Evolutionary conservation across 2,113 vertebrate species (phyloP), one percentile per base, ranked within the genome.

Genomic region (Oreochromis niloticus): DNA sequence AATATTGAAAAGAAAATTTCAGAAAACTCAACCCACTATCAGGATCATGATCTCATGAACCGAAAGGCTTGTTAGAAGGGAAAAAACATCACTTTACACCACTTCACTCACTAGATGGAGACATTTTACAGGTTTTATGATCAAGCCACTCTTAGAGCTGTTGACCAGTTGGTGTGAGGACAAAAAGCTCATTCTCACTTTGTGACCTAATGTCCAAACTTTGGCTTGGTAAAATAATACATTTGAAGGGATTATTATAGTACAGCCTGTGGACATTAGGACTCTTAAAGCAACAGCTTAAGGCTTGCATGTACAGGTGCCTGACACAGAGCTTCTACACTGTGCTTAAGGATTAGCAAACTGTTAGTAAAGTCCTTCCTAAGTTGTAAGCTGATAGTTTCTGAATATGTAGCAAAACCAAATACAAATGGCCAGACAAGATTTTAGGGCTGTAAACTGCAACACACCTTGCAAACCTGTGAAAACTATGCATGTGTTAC

Each of bases 21-120:
- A 0, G 13, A 46, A 54, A 78, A 81, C 81, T 43, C 12, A 85
- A 46, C 3, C 24, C 27, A 54, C 6, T 24, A 6, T 32, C 24
- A 55, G 22, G 13, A 66, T 4, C 6, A 12, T n/a, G 24, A 22
- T 1, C 16, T 14, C 16, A 17, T 9, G 17, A 12, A 85, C 24
- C 14, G 41, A 9, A n/a, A 22, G 13, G 50, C 50, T 36, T 32
- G 2, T 22, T 36, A 4, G 3, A 52, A 8, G 68, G 4, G 2
- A 30, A 32, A 61, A 63, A 2, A 0, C 0, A 39, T n/a, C 61
- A 22, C 3, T 55, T 81, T 46, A n/a, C 19, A 71, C 7, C 16
- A 16, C 3, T 84, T 79, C 13, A 3, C 43, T 36, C 95, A 94
- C 90, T 92, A 94, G 95, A 95, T 91, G 94, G 94, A 85, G 92